Conservation (phyloP, 2,797 vertebrate species). For the Thaleichthys pacificus region DNA sequence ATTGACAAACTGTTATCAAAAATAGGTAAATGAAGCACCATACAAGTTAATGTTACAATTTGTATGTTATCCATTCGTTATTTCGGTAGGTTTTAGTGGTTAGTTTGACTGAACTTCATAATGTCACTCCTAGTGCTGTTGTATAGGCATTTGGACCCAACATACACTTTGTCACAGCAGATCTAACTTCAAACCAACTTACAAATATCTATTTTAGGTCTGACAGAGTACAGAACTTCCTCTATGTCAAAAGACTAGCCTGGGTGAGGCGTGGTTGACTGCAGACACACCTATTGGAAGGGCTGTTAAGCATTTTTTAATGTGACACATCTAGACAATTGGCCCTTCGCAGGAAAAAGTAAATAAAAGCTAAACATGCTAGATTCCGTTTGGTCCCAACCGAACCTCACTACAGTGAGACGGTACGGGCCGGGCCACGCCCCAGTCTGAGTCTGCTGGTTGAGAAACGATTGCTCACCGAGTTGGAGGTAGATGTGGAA, state of each 20-base stretch:
- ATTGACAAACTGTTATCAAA: neutral
- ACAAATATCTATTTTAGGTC: neutral
- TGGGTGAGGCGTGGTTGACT: neutral
- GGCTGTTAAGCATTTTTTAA: constrained; percentile 47
- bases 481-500: neutral
- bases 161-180: neutral
- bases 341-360: constrained; percentile 11
- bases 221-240: neutral
- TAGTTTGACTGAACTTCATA: too few relatives aligned
- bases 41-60: constrained; percentile 21
- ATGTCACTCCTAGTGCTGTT: too few relatives aligned
- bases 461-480: constrained; percentile 39
- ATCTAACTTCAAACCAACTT: neutral
- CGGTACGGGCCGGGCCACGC: neutral
- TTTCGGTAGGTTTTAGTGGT: too few relatives aligned
- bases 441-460: neutral
- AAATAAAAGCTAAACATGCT: constrained; percentile 6
- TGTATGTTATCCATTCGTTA: too few relatives aligned
- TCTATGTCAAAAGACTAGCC: neutral
- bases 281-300: constrained; percentile 15
- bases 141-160: neutral
- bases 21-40: neutral
- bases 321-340: constrained; percentile 40
- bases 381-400: neutral
- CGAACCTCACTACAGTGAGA: constrained; percentile 1